Conservation (phyloP, 2,797 vertebrate genomes). For the Pantherophis vulpinus region DNA sequence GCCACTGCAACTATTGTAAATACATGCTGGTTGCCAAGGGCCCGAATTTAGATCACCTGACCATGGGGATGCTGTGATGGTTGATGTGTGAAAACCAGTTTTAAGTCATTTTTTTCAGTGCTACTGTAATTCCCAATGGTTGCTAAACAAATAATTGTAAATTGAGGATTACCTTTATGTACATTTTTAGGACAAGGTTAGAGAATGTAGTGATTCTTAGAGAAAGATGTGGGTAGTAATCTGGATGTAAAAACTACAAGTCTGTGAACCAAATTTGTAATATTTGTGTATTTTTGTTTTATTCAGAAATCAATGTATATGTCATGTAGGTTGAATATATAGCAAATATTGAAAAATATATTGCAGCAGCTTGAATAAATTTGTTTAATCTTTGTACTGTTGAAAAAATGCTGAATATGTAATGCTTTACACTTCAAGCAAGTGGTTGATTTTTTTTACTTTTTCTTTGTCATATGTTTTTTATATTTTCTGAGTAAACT, state of each 20-base stretch:
- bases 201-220: background rate
- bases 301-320: slow-evolving; percentile 21
- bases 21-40: background rate
- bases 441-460: slow-evolving; percentile 56
- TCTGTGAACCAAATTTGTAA: slow-evolving; percentile 22
- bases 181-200: background rate
- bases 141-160: background rate
- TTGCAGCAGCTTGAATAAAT: slow-evolving; percentile 12
- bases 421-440: slow-evolving; percentile 64
- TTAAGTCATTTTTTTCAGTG: background rate
- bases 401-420: slow-evolving; percentile 51
- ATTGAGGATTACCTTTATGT: background rate
- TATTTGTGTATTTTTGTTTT: slow-evolving; percentile 40
- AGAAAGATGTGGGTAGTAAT: background rate
- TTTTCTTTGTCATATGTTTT: slow-evolving; percentile 64
- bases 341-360: slow-evolving; percentile 43
- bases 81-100: background rate
- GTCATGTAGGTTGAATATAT: slow-evolving; percentile 18
- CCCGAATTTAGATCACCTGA: background rate
- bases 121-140: background rate
- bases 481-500: slow-evolving; percentile 69
- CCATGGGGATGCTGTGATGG: background rate
- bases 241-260: slow-evolving; percentile 35
- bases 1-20: background rate
- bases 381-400: slow-evolving; percentile 29